Percentiles rank a stretch among this genome's conserved stretches.
Conservation (phyloP, 1,140 invertebrate genomes). For the Diorhabda sublineata region DNA sequence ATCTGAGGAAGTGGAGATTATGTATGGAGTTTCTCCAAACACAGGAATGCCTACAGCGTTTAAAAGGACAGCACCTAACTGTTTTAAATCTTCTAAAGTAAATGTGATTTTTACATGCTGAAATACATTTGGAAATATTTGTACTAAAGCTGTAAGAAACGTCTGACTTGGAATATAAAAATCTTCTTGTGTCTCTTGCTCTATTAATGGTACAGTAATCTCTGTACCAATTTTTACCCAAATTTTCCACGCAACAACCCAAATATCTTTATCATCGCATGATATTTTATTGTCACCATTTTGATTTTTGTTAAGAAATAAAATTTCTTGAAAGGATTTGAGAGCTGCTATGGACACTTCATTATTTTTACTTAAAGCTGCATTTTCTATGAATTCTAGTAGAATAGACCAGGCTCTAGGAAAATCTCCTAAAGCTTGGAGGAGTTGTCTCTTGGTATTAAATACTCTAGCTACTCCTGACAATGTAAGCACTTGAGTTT, state of each 20-base stretch:
- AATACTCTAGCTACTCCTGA: slow-evolving; percentile 69
- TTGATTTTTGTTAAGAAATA: slow-evolving; percentile 58
- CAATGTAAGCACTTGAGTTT: slow-evolving; percentile 77
- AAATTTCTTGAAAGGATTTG: slow-evolving; percentile 93
- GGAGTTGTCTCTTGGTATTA: slow-evolving; percentile 81
- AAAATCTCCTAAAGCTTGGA: slow-evolving; percentile 86
- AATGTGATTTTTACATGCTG: slow-evolving; percentile 81
- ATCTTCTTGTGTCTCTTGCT: slow-evolving; percentile 49
- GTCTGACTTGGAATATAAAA: slow-evolving; percentile 84
- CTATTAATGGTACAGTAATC: slow-evolving; percentile 64
- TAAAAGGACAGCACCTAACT: slow-evolving; percentile 73
- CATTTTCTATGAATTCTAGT: slow-evolving; percentile 89
- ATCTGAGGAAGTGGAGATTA: slow-evolving; percentile 69
- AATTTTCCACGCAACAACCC: slow-evolving; percentile 77
- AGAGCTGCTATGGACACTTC: slow-evolving; percentile 92
- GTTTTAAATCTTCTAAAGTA: slow-evolving; percentile 69
- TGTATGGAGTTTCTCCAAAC: slow-evolving; percentile 78
- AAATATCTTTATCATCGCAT: slow-evolving; percentile 59
- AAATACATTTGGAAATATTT: slow-evolving; percentile 91
- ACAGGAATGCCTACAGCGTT: slow-evolving; percentile 77
- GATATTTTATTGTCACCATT: slow-evolving; percentile 42
- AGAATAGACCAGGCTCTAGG: slow-evolving; percentile 87
- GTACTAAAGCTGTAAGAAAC: slow-evolving; percentile 88
- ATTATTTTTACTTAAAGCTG: slow-evolving; percentile 85
- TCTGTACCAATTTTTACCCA: slow-evolving; percentile 83